These are phyloP conservation scores for Synergus laeviventris DNA, from an alignment of 2,888 invertebrate species.

Conservation along the genomic window DNA sequence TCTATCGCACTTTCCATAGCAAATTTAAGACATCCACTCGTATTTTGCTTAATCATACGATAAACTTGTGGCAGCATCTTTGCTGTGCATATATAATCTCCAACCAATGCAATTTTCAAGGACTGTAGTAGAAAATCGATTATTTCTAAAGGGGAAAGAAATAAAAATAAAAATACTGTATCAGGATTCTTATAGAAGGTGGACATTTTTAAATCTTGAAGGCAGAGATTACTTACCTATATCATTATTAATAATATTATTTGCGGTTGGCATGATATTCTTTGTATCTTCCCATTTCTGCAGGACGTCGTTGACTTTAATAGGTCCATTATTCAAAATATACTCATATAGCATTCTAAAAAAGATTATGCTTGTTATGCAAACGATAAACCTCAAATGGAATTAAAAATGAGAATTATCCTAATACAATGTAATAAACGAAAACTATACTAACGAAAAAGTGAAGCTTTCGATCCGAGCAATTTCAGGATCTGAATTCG, in stretches of 20 bases:
- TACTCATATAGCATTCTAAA: constrained; percentile 55
- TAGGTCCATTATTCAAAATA: constrained; percentile 54
- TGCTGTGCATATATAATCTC: constrained; percentile 51
- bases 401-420: too few species aligned
- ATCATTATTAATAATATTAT: constrained; percentile 44
- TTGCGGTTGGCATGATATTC: constrained; percentile 45
- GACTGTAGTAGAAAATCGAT: constrained; percentile 58
- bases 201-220: constrained; percentile 14
- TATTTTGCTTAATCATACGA: constrained; percentile 36
- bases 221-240: constrained; percentile 42
- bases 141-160: constrained; percentile 53
- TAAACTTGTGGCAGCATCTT: constrained; percentile 45
- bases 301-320: constrained; percentile 47
- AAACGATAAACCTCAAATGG: too few species aligned
- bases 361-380: neutral
- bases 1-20: constrained; percentile 30
- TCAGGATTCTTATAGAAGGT: neutral
- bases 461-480: constrained; percentile 51
- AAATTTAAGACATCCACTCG: constrained; percentile 38
- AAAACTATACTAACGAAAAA: constrained; percentile 53
- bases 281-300: constrained; percentile 53
- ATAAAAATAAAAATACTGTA: constrained; percentile 3
- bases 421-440: neutral
- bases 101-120: constrained; percentile 53
- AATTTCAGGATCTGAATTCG: constrained; percentile 34